A percentile compares a stretch with the other conserved stretches of the same genome.
Evolutionary conservation across 2,888 invertebrate genomes (phyloP).

Genomic region (Gari tellinella): DNA sequence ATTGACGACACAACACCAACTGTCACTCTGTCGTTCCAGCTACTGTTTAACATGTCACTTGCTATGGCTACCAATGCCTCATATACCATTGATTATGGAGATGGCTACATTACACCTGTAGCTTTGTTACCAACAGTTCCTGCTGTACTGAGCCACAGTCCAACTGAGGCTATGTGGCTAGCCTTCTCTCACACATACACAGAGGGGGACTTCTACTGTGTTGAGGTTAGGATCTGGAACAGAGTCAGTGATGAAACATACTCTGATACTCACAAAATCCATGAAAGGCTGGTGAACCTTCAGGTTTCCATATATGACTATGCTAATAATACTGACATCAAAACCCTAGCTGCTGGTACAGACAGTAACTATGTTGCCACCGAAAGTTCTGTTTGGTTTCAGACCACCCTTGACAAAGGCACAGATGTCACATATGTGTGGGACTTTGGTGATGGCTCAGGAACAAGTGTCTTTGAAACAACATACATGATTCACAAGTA

Average conservation of each 20-base stretch:
- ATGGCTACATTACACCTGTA: slow-evolving; percentile 34
- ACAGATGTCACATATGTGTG: slow-evolving; percentile 59
- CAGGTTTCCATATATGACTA: slow-evolving; percentile 27
- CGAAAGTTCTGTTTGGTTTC: slow-evolving; percentile 50
- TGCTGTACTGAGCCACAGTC: background rate
- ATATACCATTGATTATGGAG: slow-evolving; percentile 54
- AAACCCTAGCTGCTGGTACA: slow-evolving; percentile 38
- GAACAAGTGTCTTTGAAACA: slow-evolving; percentile 29
- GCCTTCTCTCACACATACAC: slow-evolving; percentile 44
- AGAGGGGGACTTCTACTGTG: slow-evolving; percentile 49
- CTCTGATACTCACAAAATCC: slow-evolving; percentile 40
- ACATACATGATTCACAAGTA: slow-evolving; percentile 30
- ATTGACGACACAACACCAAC: slow-evolving; percentile 32
- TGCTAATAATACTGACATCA: slow-evolving; percentile 26
- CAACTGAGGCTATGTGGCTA: slow-evolving; percentile 28
- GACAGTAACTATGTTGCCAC: slow-evolving; percentile 42
- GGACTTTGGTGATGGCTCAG: slow-evolving; percentile 52
- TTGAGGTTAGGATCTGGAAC: slow-evolving; percentile 57
- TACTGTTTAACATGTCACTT: slow-evolving; percentile 20
- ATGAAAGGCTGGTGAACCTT: slow-evolving; percentile 46
- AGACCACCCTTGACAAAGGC: slow-evolving; percentile 42
- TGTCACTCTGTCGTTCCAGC: slow-evolving; percentile 23
- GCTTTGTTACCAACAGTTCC: slow-evolving; percentile 12
- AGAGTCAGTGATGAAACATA: slow-evolving; percentile 53
- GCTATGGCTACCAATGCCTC: slow-evolving; percentile 54